phyloP scores from a whole-genome alignment of 1,140 invertebrate genomes.

The Drosophila serrata region DNA sequence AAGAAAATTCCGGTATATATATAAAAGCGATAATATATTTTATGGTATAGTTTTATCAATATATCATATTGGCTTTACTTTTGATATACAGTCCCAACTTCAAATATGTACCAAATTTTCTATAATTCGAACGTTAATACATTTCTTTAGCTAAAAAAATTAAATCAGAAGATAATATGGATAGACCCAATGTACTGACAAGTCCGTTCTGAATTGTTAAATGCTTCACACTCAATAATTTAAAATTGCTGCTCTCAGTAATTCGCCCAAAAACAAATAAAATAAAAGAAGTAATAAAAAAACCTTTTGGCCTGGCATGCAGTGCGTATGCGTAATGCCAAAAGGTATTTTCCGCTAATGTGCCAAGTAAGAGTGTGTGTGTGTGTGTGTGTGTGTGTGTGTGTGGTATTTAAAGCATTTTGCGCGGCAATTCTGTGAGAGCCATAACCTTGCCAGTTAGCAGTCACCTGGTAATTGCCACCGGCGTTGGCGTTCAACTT shows the following conservation, averaged over 20 bases:
- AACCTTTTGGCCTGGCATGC: constrained; percentile 51
- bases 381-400: constrained; percentile 38
- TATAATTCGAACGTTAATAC: neutral
- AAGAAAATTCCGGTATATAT: too few species aligned
- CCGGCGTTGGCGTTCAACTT: constrained; percentile 56
- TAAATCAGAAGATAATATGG: neutral
- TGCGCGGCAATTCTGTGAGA: constrained; percentile 57
- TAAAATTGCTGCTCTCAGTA: constrained; percentile 51
- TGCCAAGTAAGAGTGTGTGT: constrained; percentile 23
- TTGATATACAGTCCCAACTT: too few species aligned
- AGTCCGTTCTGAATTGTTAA: constrained; percentile 39
- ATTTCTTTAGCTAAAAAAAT: neutral
- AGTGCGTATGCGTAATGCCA: constrained; percentile 71
- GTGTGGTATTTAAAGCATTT: constrained; percentile 73
- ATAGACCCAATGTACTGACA: constrained; percentile 33
- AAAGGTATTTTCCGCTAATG: constrained; percentile 45
- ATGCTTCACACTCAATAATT: constrained; percentile 80
- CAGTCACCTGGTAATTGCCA: constrained; percentile 76
- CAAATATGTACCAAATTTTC: too few species aligned
- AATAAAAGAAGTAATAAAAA: constrained; percentile 10
- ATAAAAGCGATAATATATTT: too few species aligned
- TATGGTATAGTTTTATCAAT: too few species aligned
- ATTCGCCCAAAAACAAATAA: constrained; percentile 16
- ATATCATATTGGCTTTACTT: too few species aligned
- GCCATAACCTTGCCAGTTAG: constrained; percentile 75